These are phyloP conservation scores for Alethe castanea DNA, from an alignment of 2,113 vertebrate genomes.

Conservation along the genomic window DNA sequence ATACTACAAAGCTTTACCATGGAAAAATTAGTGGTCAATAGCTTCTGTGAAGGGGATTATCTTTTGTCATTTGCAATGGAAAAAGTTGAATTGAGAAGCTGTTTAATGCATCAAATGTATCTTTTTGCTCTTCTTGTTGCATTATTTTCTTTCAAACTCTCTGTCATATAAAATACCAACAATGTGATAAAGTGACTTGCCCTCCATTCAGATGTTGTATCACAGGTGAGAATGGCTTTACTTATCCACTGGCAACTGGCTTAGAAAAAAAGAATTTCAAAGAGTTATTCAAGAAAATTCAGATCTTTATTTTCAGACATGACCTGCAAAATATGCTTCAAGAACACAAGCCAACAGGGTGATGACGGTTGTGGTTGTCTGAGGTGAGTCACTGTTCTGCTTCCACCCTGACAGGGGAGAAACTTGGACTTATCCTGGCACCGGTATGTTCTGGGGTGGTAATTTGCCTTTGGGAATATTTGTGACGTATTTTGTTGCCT, in stretches of 20 bases:
- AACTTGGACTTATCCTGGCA: neutral
- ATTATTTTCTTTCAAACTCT: neutral
- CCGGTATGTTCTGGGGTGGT: neutral
- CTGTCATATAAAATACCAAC: neutral
- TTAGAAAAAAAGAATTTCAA: neutral
- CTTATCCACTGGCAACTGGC: neutral
- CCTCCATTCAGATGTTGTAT: neutral
- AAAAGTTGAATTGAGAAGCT: neutral
- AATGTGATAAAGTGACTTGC: neutral
- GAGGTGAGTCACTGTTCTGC: neutral
- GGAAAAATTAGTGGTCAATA: neutral
- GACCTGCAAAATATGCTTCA: neutral
- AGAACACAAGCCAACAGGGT: neutral
- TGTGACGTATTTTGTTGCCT: neutral
- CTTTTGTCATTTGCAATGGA: neutral
- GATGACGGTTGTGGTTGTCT: neutral
- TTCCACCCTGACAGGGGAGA: neutral
- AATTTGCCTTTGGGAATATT: neutral
- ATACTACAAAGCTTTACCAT: neutral
- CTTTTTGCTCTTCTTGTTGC: neutral
- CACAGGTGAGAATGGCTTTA: neutral
- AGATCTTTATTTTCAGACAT: neutral
- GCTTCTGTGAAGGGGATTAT: fast-evolving
- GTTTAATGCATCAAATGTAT: neutral
- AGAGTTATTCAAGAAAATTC: neutral